A percentile compares a stretch with the other conserved stretches of the same genome.
Evolutionary conservation across 2,113 vertebrate species (phyloP).

Genomic region (Australoheros scitulus): DNA sequence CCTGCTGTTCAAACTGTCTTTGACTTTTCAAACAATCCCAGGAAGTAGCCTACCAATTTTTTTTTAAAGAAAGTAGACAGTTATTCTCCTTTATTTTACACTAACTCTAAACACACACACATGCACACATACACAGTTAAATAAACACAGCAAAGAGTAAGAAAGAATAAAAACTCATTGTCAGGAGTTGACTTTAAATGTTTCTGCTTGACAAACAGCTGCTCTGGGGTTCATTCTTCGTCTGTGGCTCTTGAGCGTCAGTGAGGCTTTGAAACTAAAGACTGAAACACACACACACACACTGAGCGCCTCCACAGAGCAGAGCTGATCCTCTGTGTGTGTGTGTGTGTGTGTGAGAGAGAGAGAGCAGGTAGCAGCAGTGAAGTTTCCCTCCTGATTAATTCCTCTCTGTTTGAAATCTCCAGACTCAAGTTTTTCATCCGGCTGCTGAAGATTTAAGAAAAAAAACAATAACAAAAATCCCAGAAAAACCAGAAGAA

Average conservation of each 20-base stretch:
- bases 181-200: background rate
- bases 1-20: background rate
- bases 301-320: too few relatives aligned
- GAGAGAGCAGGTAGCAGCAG: too few relatives aligned
- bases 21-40: too few relatives aligned
- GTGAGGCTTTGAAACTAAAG: background rate
- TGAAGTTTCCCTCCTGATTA: constrained; percentile 7
- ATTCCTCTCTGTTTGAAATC: constrained; percentile 12
- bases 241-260: background rate
- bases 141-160: background rate
- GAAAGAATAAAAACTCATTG: background rate
- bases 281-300: too few relatives aligned
- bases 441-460: constrained; percentile 16
- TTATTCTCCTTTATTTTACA: too few relatives aligned
- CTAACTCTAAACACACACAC: too few relatives aligned
- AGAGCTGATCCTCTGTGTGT: accelerated
- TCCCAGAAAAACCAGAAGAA: background rate
- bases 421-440: background rate
- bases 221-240: background rate
- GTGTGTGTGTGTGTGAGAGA: too few relatives aligned
- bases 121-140: background rate
- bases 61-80: too few relatives aligned
- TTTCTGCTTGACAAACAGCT: background rate
- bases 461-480: background rate
- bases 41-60: background rate